These are phyloP conservation scores for Rhinichthys osculus DNA, from an alignment of 2,797 vertebrate species.

Conservation along the genomic window DNA sequence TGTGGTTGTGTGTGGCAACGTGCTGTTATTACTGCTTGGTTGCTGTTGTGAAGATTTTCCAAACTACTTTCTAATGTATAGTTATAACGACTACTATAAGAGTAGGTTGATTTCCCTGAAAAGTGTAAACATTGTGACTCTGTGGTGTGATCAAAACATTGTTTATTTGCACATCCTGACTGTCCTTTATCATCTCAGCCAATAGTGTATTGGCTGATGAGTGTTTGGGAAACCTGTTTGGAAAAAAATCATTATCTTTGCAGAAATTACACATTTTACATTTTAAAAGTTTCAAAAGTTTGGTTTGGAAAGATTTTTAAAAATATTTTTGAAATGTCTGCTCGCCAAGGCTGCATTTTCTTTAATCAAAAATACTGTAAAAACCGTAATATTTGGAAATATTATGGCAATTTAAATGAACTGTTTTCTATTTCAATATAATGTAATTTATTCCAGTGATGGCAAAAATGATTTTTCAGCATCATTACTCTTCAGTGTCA, in stretches of 20 bases:
- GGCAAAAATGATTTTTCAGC: neutral
- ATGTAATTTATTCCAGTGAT: neutral
- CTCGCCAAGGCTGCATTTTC: no score
- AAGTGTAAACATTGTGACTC: neutral
- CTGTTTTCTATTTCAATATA: neutral
- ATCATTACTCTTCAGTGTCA: neutral
- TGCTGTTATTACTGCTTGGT: neutral
- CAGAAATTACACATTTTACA: neutral
- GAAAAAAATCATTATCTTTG: neutral
- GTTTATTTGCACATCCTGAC: neutral
- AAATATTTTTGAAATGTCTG: neutral
- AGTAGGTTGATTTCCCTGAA: neutral
- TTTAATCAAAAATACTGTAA: no score
- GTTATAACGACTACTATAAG: neutral
- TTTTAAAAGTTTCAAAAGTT: neutral
- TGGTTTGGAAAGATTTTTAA: neutral
- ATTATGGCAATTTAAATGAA: neutral
- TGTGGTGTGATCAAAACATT: neutral
- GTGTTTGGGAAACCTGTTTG: conserved; percentile 1
- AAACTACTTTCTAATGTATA: neutral
- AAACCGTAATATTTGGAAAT: neutral
- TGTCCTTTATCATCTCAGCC: neutral
- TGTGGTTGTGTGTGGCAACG: neutral
- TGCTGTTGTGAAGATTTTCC: neutral
- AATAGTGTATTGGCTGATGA: neutral